These are phyloP conservation scores for Phanerotoma sp. DNA, from an alignment of 2,888 invertebrate species.

Conservation along the genomic window DNA sequence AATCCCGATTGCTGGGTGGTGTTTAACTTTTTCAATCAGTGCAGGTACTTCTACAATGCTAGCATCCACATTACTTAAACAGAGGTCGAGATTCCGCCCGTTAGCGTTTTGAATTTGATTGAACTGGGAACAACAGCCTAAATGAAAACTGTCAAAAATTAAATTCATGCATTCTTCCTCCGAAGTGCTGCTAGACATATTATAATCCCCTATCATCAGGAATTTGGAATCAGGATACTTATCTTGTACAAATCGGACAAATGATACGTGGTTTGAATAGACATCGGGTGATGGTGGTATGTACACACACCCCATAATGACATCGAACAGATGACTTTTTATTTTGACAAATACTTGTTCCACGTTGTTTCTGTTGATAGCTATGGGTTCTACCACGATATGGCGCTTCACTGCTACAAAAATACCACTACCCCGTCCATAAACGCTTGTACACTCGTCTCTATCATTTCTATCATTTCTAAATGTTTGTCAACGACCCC, in stretches of 20 bases:
- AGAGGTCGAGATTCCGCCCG: too few species aligned
- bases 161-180: not conserved
- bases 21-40: too few species aligned
- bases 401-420: not conserved
- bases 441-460: not conserved
- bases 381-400: not conserved
- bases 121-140: not conserved
- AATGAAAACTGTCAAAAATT: not conserved
- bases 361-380: not conserved
- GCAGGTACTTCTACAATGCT: too few species aligned
- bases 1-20: too few species aligned
- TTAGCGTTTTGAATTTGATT: not conserved
- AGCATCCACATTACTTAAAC: too few species aligned
- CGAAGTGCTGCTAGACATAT: not conserved
- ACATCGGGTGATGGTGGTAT: not conserved
- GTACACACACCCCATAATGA: not conserved
- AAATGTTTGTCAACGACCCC: not conserved
- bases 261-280: not conserved
- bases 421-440: not conserved
- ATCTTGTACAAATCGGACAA: not conserved
- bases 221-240: not conserved
- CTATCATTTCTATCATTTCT: not conserved
- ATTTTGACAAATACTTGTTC: not conserved
- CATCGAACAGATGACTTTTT: not conserved
- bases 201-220: not conserved